Evolutionary conservation across 2,113 vertebrate genomes (phyloP), one percentile per base, ranked within the genome.

Genomic region (Cariama cristata): DNA sequence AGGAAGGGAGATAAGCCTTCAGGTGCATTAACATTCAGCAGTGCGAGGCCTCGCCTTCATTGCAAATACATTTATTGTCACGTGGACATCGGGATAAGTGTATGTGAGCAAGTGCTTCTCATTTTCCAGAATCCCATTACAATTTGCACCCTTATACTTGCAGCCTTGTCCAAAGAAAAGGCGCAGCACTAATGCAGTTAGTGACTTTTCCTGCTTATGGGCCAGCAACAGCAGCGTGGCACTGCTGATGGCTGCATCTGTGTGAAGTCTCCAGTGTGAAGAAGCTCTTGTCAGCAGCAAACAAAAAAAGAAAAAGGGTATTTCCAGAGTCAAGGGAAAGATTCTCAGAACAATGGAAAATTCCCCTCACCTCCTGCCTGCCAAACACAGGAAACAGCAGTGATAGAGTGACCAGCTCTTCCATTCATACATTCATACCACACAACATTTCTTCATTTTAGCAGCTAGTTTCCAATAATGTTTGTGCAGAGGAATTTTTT

Each of bases 341-440:
- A 62, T 69, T 45, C 28, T 47, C 55, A 85, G 73, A 95, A 86
- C 86, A 97, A 83, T 62, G 47, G 73, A 82, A 95, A 97, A 85
- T 82, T 91, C n/a, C 62, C 56, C 44, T 62, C 14, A 71, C 23
- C 72, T 83, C 83, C 89, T 72, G 32, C 32, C 40, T 90, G 84
- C 66, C 35, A 64, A 95, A 42, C n/a, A 94, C 69, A 88, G 87
- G 87, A 96, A 97, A 79, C 21, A 8, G 44, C 74, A 86, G 56
- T 15, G n/a, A 75, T 9, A 82, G 12, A 63, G 52, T n/a, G 28
- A 87, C 53, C 80, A 79, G 49, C 53, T 91, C 56, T 81, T 85
- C 66, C 28, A 30, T 40, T 85, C 40, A 40, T 26, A 79, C 53
- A 30, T 40, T 85, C 40, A 40, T 26, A 79, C 53, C 53, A 55